These are phyloP conservation scores for Drosophila gunungcola DNA, from an alignment of 1,140 invertebrate genomes.

Conservation along the genomic window DNA sequence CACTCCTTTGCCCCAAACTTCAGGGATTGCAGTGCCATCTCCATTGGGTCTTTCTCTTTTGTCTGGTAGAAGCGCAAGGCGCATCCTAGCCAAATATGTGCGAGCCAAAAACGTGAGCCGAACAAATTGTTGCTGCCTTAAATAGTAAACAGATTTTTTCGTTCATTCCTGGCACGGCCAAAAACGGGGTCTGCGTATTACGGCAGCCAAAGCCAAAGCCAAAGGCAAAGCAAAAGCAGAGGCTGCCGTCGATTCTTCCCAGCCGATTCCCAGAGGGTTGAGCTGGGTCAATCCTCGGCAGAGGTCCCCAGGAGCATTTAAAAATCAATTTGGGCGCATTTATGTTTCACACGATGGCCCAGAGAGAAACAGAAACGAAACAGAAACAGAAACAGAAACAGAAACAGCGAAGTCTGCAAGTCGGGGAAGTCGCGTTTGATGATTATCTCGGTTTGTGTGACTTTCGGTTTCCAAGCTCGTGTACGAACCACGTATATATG, in stretches of 20 bases:
- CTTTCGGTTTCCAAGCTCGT: slow-evolving; percentile 66
- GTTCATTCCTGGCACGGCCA: slow-evolving; percentile 24
- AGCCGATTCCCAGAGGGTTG: slow-evolving; percentile 57
- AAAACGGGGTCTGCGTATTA: slow-evolving; percentile 54
- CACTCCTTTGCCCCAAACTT: background rate
- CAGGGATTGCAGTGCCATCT: slow-evolving; percentile 1
- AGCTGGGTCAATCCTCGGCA: slow-evolving; percentile 49
- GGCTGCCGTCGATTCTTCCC: slow-evolving; percentile 32
- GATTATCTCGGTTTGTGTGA: slow-evolving; percentile 53
- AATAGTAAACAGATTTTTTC: slow-evolving; percentile 61
- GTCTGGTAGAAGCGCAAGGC: slow-evolving; percentile 30
- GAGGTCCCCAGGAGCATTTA: slow-evolving; percentile 56
- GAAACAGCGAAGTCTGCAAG: background rate
- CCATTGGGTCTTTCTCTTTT: slow-evolving; percentile 1
- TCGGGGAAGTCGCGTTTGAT: slow-evolving; percentile 37
- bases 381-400: background rate
- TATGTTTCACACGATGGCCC: slow-evolving; percentile 67
- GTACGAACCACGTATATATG: slow-evolving; percentile 38
- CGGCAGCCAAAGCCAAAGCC: slow-evolving; percentile 23
- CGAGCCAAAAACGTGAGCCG: slow-evolving; percentile 55
- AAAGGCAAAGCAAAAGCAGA: background rate
- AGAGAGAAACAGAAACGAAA: slow-evolving; percentile 15
- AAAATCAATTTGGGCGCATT: slow-evolving; percentile 67
- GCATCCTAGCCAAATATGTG: slow-evolving; percentile 59
- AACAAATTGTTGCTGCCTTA: slow-evolving; percentile 72